Evolutionary conservation across 2,113 vertebrate genomes (phyloP).

Genomic region (Phoxinus phoxinus): DNA sequence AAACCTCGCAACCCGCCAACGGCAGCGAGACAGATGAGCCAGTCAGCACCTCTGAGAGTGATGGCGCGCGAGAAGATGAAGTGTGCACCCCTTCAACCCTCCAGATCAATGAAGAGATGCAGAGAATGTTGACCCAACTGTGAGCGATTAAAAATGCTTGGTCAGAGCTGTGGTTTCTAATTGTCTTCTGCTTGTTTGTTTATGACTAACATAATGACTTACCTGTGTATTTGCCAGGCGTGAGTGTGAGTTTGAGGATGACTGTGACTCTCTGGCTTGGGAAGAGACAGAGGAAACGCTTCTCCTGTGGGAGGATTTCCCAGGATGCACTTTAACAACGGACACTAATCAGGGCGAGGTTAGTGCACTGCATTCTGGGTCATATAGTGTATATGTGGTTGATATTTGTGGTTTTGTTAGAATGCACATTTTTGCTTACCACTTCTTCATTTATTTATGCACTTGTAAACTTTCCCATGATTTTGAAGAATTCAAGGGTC

Average conservation of each 20-base stretch:
- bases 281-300: constrained; percentile 97
- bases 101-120: constrained; percentile 97
- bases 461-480: neutral
- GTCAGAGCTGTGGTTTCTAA: neutral
- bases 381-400: neutral
- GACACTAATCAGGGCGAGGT: constrained; percentile 90
- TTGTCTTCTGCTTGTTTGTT: neutral
- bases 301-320: constrained; percentile 97
- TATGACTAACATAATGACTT: neutral
- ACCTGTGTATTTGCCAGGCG: constrained; percentile 72
- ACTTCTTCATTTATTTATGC: neutral
- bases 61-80: constrained; percentile 80
- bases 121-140: constrained; percentile 96
- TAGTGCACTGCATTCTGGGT: constrained; percentile 37
- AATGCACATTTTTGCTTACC: neutral
- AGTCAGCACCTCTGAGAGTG: constrained; percentile 76
- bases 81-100: constrained; percentile 80
- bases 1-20: constrained; percentile 68
- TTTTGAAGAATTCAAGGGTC: neutral
- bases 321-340: constrained; percentile 86
- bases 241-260: constrained; percentile 96
- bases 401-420: neutral
- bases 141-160: constrained; percentile 74
- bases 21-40: constrained; percentile 76
- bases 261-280: constrained; percentile 97